Conservation (phyloP, 2,113 vertebrate genomes). For the Scopus umbretta region DNA sequence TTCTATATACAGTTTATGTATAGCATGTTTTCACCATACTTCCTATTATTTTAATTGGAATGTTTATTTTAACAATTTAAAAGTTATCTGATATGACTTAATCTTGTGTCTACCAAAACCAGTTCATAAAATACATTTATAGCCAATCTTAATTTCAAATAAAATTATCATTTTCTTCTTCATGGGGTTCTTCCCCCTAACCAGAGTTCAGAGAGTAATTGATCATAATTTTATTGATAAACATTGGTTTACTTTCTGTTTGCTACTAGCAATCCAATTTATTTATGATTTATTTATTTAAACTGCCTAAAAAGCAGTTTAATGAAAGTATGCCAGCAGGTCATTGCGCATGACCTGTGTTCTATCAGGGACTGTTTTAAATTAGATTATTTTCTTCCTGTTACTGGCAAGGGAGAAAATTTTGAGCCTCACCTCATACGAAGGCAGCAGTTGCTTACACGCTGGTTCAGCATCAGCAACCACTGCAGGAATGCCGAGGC, state of each 20-base stretch:
- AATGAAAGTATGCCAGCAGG: background rate
- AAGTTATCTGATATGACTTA: background rate
- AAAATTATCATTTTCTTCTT: background rate
- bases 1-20: background rate
- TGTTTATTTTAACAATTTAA: background rate
- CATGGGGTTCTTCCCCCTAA: background rate
- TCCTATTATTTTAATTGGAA: background rate
- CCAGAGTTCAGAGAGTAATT: background rate
- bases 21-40: background rate
- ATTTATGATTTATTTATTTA: background rate
- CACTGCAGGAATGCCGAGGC: fast-evolving
- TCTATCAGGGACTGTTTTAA: background rate
- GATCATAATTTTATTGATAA: background rate
- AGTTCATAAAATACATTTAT: background rate
- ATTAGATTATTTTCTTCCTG: background rate
- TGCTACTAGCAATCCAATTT: background rate
- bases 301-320: background rate
- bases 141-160: background rate
- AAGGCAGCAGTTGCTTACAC: background rate
- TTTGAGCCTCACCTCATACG: background rate
- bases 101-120: background rate
- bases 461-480: background rate
- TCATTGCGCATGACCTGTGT: background rate
- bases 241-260: background rate
- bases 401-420: background rate